Evolutionary conservation across 2,113 vertebrate species (phyloP).

Genomic region (Oreotrochilus melanogaster): DNA sequence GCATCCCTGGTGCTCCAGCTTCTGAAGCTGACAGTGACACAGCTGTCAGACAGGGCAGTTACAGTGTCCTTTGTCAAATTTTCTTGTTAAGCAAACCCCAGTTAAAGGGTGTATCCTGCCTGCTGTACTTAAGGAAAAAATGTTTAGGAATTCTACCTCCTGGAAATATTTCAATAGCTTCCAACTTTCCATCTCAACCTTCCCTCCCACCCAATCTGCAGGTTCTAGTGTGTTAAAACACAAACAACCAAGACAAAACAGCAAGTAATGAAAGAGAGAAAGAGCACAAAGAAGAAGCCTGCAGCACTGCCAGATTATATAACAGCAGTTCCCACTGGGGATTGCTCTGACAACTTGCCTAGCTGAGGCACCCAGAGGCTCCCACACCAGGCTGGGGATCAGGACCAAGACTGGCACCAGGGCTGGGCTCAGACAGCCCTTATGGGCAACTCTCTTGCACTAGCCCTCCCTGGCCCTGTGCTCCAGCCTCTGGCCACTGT

Average conservation of each 20-base stretch:
- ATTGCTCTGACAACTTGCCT: neutral
- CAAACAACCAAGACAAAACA: neutral
- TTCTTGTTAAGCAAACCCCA: neutral
- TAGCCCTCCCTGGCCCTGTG: rapidly evolving
- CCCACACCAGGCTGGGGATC: neutral
- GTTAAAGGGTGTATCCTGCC: neutral
- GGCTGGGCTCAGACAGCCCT: neutral
- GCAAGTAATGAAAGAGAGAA: neutral
- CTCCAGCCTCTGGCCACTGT: neutral
- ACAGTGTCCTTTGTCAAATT: neutral
- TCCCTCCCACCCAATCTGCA: neutral
- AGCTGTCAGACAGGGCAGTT: neutral
- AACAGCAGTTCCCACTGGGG: neutral
- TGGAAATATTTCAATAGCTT: neutral
- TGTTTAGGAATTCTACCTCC: neutral
- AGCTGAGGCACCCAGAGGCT: neutral
- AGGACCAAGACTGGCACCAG: neutral
- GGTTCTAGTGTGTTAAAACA: neutral
- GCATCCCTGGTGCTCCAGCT: neutral
- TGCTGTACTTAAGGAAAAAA: neutral
- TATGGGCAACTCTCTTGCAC: neutral
- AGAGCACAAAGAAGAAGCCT: neutral
- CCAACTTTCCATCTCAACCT: neutral
- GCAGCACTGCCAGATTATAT: neutral
- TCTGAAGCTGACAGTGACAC: neutral